These are phyloP conservation scores for Microctenopoma lineatum DNA, from an alignment of 2,797 vertebrate genomes.

Conservation along the genomic window DNA sequence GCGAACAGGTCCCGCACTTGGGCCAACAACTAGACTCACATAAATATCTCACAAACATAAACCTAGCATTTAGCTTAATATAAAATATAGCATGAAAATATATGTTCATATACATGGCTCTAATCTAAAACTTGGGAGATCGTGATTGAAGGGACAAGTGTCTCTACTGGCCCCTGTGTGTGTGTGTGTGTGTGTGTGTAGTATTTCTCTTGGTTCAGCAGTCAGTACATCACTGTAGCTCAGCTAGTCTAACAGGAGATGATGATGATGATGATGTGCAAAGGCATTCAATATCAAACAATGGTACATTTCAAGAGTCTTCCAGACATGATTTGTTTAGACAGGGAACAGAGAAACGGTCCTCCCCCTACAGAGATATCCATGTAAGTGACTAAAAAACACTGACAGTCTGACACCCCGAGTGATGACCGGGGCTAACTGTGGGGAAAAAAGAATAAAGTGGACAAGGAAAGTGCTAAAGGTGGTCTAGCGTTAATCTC, in stretches of 20 bases:
- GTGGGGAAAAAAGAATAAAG: neutral
- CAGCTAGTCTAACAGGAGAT: constrained; percentile 65
- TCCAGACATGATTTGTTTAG: constrained; percentile 45
- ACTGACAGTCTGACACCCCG: constrained; percentile 35
- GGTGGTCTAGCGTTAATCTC: constrained; percentile 9
- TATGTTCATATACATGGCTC: constrained; percentile 71
- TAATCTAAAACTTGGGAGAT: constrained; percentile 68
- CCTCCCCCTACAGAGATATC: constrained; percentile 20
- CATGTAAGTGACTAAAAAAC: constrained; percentile 24
- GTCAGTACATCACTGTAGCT: constrained; percentile 46
- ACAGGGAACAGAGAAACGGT: constrained; percentile 26
- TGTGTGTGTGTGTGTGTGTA: neutral
- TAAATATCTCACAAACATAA: constrained; percentile 73
- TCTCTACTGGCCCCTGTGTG: constrained; percentile 33
- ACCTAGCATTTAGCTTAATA: constrained; percentile 74
- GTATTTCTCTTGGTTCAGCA: constrained; percentile 41
- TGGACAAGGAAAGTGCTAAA: constrained; percentile 34
- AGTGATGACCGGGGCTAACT: neutral
- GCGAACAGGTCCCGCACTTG: constrained; percentile 41
- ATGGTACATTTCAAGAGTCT: constrained; percentile 65
- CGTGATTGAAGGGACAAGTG: constrained; percentile 56
- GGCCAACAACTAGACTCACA: constrained; percentile 54
- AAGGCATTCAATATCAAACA: constrained; percentile 74
- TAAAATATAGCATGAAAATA: constrained; percentile 79
- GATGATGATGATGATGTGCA: constrained; percentile 71